Conservation (phyloP, 2,797 vertebrate species). For the Alcedo quadribrachys region DNA sequence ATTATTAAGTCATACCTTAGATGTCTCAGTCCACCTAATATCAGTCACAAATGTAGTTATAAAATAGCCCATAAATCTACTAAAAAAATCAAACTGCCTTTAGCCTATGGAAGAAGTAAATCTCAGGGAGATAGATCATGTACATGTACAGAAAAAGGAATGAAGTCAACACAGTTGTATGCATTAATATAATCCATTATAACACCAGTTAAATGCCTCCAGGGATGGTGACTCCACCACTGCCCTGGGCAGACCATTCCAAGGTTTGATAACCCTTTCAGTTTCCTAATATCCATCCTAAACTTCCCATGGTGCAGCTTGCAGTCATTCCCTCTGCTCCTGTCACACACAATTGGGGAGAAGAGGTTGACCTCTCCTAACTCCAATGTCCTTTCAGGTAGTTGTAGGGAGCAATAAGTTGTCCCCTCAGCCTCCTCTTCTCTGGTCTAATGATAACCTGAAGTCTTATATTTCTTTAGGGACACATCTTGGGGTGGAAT, state of each 20-base stretch:
- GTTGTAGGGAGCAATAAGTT: too few relatives aligned
- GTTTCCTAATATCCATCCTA: too few relatives aligned
- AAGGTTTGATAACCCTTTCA: too few relatives aligned
- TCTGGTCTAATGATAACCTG: neutral
- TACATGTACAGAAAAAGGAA: neutral
- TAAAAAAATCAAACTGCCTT: neutral
- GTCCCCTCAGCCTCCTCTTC: too few relatives aligned
- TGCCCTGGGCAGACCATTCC: too few relatives aligned
- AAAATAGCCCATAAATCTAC: neutral
- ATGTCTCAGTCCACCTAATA: neutral
- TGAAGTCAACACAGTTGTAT: neutral
- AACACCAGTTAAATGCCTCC: too few relatives aligned
- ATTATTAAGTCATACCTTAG: neutral
- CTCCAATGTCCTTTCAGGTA: too few relatives aligned
- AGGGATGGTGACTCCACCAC: too few relatives aligned
- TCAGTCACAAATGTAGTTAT: neutral
- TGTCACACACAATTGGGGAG: too few relatives aligned
- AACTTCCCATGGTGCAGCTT: too few relatives aligned
- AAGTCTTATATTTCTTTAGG: neutral
- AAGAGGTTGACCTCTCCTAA: too few relatives aligned
- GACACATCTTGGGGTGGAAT: neutral
- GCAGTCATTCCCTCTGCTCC: too few relatives aligned
- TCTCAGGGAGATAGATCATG: neutral
- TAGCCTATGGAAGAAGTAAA: neutral
- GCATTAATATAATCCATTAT: neutral